Percentiles rank a stretch among this genome's conserved stretches.
phyloP scores from a whole-genome alignment of 2,797 vertebrate species.

The Pipistrellus kuhlii region DNA sequence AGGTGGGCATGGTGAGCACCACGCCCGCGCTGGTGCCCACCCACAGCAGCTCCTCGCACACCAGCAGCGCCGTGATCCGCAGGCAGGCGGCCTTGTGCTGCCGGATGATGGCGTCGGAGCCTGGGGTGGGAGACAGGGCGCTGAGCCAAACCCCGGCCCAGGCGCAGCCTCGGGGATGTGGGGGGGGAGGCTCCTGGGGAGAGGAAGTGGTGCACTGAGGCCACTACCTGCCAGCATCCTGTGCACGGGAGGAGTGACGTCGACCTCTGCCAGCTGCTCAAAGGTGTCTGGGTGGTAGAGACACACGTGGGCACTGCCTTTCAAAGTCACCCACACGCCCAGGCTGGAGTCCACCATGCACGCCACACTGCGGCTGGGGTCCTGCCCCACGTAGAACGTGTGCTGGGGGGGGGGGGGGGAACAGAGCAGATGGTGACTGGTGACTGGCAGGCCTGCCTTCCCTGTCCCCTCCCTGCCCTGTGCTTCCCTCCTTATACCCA shows the following conservation, averaged over 20 bases:
- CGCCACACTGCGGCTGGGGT: constrained; percentile 94
- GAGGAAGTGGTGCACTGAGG: background rate
- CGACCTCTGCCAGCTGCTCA: constrained; percentile 96
- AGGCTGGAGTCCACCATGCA: constrained; percentile 95
- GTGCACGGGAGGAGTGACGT: constrained; percentile 97
- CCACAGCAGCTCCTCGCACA: constrained; percentile 97
- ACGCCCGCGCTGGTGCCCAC: constrained; percentile 98
- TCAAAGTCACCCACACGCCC: constrained; percentile 95
- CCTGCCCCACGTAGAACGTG: constrained; percentile 94
- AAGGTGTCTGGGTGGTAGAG: constrained; percentile 95
- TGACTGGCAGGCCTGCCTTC: background rate
- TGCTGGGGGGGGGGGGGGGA: constrained; percentile 86
- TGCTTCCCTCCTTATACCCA: background rate
- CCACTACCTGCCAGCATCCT: constrained; percentile 97
- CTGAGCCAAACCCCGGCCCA: background rate
- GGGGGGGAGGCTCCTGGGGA: background rate
- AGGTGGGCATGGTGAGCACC: constrained; percentile 93
- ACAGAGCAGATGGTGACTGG: background rate
- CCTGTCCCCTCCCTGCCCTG: background rate
- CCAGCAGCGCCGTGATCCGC: constrained; percentile 96
- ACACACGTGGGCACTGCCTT: constrained; percentile 95
- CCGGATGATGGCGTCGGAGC: constrained; percentile 97
- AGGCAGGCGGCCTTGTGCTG: constrained; percentile 99
- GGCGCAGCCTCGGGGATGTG: background rate
- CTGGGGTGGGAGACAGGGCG: constrained; percentile 81